Base-by-base conservation (phyloP, 1,140 invertebrate species). In the Hycleus cichorii region DNA sequence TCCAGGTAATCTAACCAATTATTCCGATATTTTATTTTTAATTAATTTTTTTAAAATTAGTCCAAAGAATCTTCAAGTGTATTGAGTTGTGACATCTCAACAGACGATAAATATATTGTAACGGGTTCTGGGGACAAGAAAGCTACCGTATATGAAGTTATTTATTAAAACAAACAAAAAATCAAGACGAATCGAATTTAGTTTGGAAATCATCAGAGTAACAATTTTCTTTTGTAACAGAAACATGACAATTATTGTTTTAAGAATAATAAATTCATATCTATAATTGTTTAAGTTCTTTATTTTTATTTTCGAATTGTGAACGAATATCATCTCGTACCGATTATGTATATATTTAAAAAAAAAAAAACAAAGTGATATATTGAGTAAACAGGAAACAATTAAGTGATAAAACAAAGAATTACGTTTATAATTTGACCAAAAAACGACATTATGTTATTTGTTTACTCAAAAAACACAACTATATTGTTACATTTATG, bases 91-190 rank as follows among this genome's bases (percentile, higher is more conserved):
- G 97, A 99, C 82, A 97, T 99, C 75, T 97, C 95, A 59, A 85
- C 90, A 39, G 96, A 99, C 76, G 95, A 99, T 78, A 97, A 96
- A 76, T 98, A 93, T 77, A 97, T 99, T 71, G 94, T 98, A 56
- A 98, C 96, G 46, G 97, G 97, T 55, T 97, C 95, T 8, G 96
- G 96, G 48, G 97, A 99, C 77, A 98, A 98, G 77, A 98, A 98
- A 77, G 96, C 95, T 58, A 98, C 95, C 58, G 88, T 99, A 54
- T 99, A 99, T 75, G 95, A 98, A 86, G 94, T 98, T 69, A 92
- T 97, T 74, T 97, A 96, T 77, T 93, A 80, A 77, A n/a, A 42
- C 9, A 42, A 9, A 32, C 18, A 18, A 18, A 18, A 18, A 18
- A 18, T 18, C 18, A 18, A 18, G 18, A 18, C 18, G 0, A 32